Base-by-base conservation (phyloP, 37 sponge, comb jelly and placozoan genomes). In the Dysidea cf. avara region DNA sequence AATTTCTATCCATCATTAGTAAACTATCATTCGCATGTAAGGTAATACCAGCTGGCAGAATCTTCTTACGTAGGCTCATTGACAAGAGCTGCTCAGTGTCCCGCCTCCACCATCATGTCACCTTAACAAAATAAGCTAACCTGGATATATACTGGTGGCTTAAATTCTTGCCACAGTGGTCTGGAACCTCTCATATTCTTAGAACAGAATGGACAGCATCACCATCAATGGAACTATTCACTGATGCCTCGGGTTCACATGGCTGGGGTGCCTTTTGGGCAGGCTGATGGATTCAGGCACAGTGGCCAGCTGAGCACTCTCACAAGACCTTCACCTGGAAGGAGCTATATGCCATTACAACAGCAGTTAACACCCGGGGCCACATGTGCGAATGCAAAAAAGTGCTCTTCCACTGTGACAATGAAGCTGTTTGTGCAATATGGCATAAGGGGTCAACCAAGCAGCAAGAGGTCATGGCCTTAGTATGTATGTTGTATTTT, bases 111-210 rank as follows among this genome's bases (percentile, higher is more conserved):
- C n/a, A n/a, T n/a, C n/a, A n/a, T n/a, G n/a, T n/a, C n/a, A n/a
- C n/a, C n/a, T n/a, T n/a, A n/a, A n/a, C n/a, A n/a, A n/a, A 22
- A 11, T 63, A 77, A 37, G 68, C 76, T 16, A 20, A 56, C 16
- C 37, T 50, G 31, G 85, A 83, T 51, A 14, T 83, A 46, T 28
- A 70, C 36, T 76, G 85, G 85, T 83, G 85, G 85, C 26, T 16
- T 13, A n/a, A n/a, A n/a, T n/a, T n/a, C n/a, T n/a, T n/a, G n/a
- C n/a, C n/a, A n/a, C n/a, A 30, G 20, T 62, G 64, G 64, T 32
- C 26, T 62, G 64, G 64, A 32, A 28, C 31, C 29, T 30, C 64
- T 34, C 26, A 32, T 30, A 32, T 62, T 28, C 33, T 62, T n/a
- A 34, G 31, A 22, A 30, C 56, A 55, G 56, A 55, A 24, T 70